Evolutionary conservation across 2,113 vertebrate genomes (phyloP), one percentile per base, ranked within the genome.

Genomic region (Trochalopteron elliotii): DNA sequence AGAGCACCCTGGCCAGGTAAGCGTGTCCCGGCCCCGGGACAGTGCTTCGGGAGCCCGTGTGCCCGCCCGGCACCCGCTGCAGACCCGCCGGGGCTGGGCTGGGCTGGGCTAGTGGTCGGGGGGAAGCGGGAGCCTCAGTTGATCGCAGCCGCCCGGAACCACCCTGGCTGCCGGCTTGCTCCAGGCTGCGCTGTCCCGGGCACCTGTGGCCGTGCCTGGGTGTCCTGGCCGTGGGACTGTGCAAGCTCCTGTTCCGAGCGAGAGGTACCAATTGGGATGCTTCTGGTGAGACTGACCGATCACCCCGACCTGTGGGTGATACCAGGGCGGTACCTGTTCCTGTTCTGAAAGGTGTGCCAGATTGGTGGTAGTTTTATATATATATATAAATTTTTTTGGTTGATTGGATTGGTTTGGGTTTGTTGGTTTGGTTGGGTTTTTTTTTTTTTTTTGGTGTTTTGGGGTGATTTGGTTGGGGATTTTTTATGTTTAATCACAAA

Each of bases 1-100:
- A 98, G 78, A 98, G 91, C 93, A 98, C 98, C 24, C 88, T 98
- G 96, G 98, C 98, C 98, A 98, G 98, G 98, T 98, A 97, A 93
- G 71, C 24, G 30, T 18, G n/a, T 14, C 11, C 76, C 6, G 24
- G 67, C 39, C 2, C 27, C 52, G 50, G 50, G 55, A 7, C 63
- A 18, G 55, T 0, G 64, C 33, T 39, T 3, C 27, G 33, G 47
- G n/a, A 39, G 47, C 47, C 35, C 39, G 0, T 22, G 45, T 16
- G 63, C 55, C 39, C 55, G 30, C n/a, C 33, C 12, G 65, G n/a
- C 24, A 1, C 31, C 22, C 5, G 24, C 35, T 24, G 33, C 40
- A 4, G 2, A 12, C 37, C 2, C 17, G 4, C 5, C 25, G 35
- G 2, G 68, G 13, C 30, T 15, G 59, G 11, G 5, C 8, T 53